Percentiles rank a stretch among this genome's conserved stretches.
These are phyloP conservation scores for Marronus borbonicus DNA, from an alignment of 2,888 invertebrate species.

Conservation along the genomic window DNA sequence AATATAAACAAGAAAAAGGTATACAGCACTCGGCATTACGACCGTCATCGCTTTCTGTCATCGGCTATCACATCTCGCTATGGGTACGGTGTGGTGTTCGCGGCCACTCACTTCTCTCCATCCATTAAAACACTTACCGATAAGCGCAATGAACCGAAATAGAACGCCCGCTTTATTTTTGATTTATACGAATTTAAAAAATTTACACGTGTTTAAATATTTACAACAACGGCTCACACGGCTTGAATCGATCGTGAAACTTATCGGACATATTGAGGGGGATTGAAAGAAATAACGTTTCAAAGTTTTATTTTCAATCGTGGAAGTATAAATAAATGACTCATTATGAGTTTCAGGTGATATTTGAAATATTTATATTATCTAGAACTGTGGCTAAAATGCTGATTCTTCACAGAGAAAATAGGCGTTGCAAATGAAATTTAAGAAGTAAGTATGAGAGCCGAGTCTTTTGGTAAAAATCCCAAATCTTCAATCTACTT, in stretches of 20 bases:
- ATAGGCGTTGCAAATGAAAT: too few species aligned
- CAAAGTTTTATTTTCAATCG: too few species aligned
- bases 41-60: slow-evolving; percentile 53
- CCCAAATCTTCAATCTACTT: too few species aligned
- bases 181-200: slow-evolving; percentile 50
- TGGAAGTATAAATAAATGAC: too few species aligned
- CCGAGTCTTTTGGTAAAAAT: too few species aligned
- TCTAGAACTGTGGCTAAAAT: too few species aligned
- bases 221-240: slow-evolving; percentile 31
- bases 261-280: background rate
- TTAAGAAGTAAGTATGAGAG: too few species aligned
- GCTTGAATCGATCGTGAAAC: slow-evolving; percentile 19
- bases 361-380: too few species aligned
- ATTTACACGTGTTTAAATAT: slow-evolving; percentile 51
- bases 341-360: too few species aligned
- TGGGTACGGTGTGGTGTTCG: slow-evolving; percentile 28
- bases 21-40: background rate
- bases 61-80: slow-evolving; percentile 56
- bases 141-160: slow-evolving; percentile 50
- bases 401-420: too few species aligned
- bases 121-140: slow-evolving; percentile 51
- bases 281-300: background rate
- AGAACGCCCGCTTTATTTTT: slow-evolving; percentile 47
- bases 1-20: slow-evolving; percentile 18
- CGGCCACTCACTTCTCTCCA: slow-evolving; percentile 41